These are phyloP conservation scores for Drosophila pruinosa DNA, from an alignment of 1,140 invertebrate species.

Conservation along the genomic window DNA sequence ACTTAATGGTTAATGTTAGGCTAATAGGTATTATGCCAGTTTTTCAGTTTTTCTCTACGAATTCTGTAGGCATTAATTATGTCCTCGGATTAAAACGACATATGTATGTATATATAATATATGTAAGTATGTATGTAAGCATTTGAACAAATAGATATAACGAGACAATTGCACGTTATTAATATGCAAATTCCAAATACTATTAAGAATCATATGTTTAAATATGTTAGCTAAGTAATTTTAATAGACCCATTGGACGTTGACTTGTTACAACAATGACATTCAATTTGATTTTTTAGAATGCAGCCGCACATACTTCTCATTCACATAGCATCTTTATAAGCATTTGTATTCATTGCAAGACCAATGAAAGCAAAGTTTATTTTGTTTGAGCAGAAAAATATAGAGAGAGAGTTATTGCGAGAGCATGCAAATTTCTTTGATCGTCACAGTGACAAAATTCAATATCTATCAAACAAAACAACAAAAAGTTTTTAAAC, in stretches of 20 bases:
- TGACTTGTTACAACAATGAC: not conserved
- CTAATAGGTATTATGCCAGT: too few species aligned
- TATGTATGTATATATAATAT: too few species aligned
- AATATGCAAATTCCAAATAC: slow-evolving; percentile 28
- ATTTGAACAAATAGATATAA: too few species aligned
- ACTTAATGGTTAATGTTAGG: too few species aligned
- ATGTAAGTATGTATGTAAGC: too few species aligned
- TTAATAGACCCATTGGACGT: not conserved
- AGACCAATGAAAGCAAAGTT: not conserved
- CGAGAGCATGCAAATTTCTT: slow-evolving; percentile 48
- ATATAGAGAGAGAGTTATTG: slow-evolving; percentile 3
- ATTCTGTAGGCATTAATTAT: too few species aligned
- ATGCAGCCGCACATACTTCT: slow-evolving; percentile 44
- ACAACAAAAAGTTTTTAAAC: slow-evolving; percentile 33
- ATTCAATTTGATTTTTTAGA: slow-evolving; percentile 4
- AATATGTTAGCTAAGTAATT: not conserved
- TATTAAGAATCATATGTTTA: not conserved
- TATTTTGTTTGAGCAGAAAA: not conserved
- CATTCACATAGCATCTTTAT: not conserved
- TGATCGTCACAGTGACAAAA: slow-evolving; percentile 52
- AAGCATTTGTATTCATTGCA: slow-evolving; percentile 35
- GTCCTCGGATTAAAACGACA: too few species aligned
- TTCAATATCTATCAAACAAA: slow-evolving; percentile 42
- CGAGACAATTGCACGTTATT: not conserved
- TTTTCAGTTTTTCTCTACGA: too few species aligned